Base-by-base conservation (phyloP, 1,140 invertebrate species). In the Maniola jurtina region DNA sequence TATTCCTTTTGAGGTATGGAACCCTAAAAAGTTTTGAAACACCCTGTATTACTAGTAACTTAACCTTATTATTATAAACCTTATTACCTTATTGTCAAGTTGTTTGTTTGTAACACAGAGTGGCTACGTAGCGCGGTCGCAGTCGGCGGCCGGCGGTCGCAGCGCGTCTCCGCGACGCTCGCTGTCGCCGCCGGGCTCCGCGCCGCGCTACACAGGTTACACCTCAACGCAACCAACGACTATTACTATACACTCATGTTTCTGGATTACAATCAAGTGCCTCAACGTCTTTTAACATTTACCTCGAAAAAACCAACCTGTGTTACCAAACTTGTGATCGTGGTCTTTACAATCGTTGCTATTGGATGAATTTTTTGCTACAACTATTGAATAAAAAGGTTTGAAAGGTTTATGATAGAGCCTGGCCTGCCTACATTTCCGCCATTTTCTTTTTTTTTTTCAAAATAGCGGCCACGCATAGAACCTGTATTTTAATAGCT, bases 91-190 rank as follows among this genome's bases (percentile, higher is more conserved):
- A 35, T 35, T 60, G n/a, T 47, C 5, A 38, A 45, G 36, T 50
- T 50, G 14, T 16, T 9, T 16, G 0, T 55, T 40, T 56, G 52
- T 61, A 13, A 5, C 50, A 72, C 50, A 72, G 70, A 68, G 70
- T 84, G 93, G 90, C 78, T 86, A 83, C 76, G 91, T 92, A 75
- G 92, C 79, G 84, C 89, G 94, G 79, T 93, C 95, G 82, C 93
- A 96, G 91, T 94, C 94, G 13, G 95, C 95, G 40, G 95, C 95
- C 34, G 95, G 95, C n/a, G 88, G 93, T 86, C 83, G 95, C 92
- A 90, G 92, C 92, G 92, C 92, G 80, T 94, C 94, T 15, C 93
- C 94, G 67, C 92, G 94, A 75, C 92, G 94, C 71, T 95, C 95
- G 72, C 91, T 96, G 66, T 96, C 95, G 66, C 95, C 95, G 64